Evolutionary conservation across 2,888 invertebrate genomes (phyloP).

Genomic region (Cephus nigrinus): DNA sequence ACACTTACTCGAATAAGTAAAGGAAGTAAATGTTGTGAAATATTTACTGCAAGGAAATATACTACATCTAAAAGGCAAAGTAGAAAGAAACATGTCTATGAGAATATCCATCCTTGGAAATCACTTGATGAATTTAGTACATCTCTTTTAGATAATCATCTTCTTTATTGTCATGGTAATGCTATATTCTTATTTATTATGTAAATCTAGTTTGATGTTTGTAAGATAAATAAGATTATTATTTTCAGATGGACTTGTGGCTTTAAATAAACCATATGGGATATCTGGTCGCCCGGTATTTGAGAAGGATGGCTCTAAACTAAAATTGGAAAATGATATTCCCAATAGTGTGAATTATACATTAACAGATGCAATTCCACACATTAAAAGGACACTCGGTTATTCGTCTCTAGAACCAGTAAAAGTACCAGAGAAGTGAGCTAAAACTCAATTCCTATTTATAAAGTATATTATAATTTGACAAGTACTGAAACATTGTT

Average conservation of each 20-base stretch:
- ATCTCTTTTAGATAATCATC: constrained; percentile 25
- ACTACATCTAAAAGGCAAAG: background rate
- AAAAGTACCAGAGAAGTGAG: constrained; percentile 42
- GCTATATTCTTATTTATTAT: background rate
- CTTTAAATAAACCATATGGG: constrained; percentile 59
- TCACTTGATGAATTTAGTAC: constrained; percentile 30
- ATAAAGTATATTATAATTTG: background rate
- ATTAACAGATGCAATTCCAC: constrained; percentile 33
- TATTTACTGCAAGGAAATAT: too few relatives aligned
- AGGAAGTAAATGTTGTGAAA: too few relatives aligned
- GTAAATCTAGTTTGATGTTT: background rate
- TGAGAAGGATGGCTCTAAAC: background rate
- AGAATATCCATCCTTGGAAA: constrained; percentile 50
- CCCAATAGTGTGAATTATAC: constrained; percentile 33
- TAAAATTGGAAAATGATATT: constrained; percentile 16
- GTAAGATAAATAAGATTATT: background rate
- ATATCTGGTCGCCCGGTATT: constrained; percentile 30
- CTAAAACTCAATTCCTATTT: background rate
- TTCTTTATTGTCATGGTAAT: constrained; percentile 42
- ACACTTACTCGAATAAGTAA: too few relatives aligned
- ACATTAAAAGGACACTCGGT: constrained; percentile 37
- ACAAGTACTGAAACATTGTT: background rate
- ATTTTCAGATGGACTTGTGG: constrained; percentile 52
- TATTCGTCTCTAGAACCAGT: constrained; percentile 31
- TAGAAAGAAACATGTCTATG: constrained; percentile 40